Evolutionary conservation across 2,113 vertebrate genomes (phyloP).

Genomic region (Pao palembangensis): DNA sequence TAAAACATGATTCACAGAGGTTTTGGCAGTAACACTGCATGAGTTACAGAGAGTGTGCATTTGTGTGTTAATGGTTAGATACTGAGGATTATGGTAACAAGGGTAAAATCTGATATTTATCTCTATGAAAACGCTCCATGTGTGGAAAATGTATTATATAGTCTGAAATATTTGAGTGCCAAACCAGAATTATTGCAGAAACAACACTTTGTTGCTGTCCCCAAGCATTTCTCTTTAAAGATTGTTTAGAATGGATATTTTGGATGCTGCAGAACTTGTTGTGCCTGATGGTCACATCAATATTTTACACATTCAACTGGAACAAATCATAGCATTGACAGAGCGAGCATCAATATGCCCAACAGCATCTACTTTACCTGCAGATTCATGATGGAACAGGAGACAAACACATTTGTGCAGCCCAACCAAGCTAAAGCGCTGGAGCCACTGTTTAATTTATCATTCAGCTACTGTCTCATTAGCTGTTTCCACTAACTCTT

Average conservation of each 20-base stretch:
- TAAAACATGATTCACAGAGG: conserved; percentile 33
- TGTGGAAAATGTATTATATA: too few relatives aligned
- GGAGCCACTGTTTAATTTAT: background rate
- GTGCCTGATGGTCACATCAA: conserved; percentile 9
- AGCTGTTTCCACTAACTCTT: conserved; percentile 4
- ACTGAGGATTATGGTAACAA: background rate
- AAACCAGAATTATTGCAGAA: background rate
- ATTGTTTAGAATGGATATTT: background rate
- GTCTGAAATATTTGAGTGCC: too few relatives aligned
- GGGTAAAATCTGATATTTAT: background rate
- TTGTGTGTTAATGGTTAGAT: conserved; percentile 5
- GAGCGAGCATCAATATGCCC: background rate
- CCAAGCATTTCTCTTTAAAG: background rate
- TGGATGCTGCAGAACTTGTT: conserved; percentile 1
- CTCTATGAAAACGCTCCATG: too few relatives aligned
- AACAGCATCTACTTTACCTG: conserved; percentile 1
- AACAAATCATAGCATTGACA: conserved; percentile 25
- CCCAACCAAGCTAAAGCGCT: conserved; percentile 3
- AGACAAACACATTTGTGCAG: conserved; percentile 19
- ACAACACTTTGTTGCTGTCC: background rate
- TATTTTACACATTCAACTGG: conserved; percentile 3
- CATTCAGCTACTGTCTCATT: conserved; percentile 28
- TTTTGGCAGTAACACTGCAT: conserved; percentile 11
- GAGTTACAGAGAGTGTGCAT: conserved; percentile 3
- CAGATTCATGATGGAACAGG: conserved; percentile 31